A percentile compares a stretch with the other conserved stretches of the same genome.
phyloP scores from a whole-genome alignment of 2,113 vertebrate species.

The Odontesthes bonariensis region DNA sequence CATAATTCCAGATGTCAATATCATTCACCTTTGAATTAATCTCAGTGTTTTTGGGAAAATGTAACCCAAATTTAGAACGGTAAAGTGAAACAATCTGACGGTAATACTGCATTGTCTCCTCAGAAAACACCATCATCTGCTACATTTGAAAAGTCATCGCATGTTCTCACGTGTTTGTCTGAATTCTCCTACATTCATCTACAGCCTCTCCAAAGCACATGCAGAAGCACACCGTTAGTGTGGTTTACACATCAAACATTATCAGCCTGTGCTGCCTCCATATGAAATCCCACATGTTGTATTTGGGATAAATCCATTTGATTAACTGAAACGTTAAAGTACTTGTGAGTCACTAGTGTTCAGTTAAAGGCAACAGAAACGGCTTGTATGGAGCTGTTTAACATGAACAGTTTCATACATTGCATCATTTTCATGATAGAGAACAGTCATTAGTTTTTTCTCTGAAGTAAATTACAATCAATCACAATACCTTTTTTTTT shows the following conservation, averaged over 20 bases:
- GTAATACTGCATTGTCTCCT: slow-evolving; percentile 69
- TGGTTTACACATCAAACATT: background rate
- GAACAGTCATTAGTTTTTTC: too few relatives aligned
- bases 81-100: slow-evolving; percentile 15
- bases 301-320: background rate
- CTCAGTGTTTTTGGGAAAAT: slow-evolving; percentile 14
- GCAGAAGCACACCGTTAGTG: slow-evolving; percentile 15
- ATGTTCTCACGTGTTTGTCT: slow-evolving; percentile 14
- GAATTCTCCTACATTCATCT: slow-evolving; percentile 11
- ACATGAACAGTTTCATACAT: background rate
- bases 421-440: background rate
- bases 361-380: background rate
- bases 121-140: background rate
- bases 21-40: slow-evolving; percentile 12
- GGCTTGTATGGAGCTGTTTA: background rate
- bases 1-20: slow-evolving; percentile 22
- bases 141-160: slow-evolving; percentile 6
- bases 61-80: slow-evolving; percentile 21
- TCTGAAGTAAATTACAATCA: background rate
- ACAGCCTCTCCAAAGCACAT: slow-evolving; percentile 32
- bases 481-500: background rate
- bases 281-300: slow-evolving; percentile 1
- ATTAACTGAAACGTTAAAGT: background rate
- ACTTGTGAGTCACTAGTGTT: background rate
- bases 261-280: background rate